A percentile compares a stretch with the other conserved stretches of the same genome.
Conservation (phyloP, 2,888 invertebrate genomes). For the Cheilosia vernalis region DNA sequence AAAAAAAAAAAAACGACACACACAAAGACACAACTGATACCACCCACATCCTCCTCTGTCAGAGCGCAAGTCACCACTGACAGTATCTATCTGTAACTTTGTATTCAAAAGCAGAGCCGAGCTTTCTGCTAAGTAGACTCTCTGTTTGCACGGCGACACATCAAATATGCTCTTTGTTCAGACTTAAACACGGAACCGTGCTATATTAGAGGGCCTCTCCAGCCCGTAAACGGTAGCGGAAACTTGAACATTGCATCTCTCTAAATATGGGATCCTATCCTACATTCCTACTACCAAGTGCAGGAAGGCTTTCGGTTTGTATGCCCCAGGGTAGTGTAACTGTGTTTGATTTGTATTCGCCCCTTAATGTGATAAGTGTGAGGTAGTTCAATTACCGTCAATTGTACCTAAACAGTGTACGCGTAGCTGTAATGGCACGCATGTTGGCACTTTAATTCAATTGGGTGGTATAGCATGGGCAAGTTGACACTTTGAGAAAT, state of each 20-base stretch:
- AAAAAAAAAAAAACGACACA: constrained; percentile 40
- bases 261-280: no score
- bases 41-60: neutral
- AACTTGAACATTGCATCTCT: constrained; percentile 5
- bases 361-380: constrained; percentile 64
- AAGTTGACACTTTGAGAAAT: constrained; percentile 16
- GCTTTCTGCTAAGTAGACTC: constrained; percentile 28
- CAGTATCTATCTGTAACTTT: neutral
- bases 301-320: constrained; percentile 26
- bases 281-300: constrained; percentile 17
- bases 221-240: constrained; percentile 27
- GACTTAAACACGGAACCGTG: constrained; percentile 1
- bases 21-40: neutral
- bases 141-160: constrained; percentile 8
- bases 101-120: constrained; percentile 7
- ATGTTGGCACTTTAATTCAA: constrained; percentile 63
- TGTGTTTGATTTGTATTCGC: constrained; percentile 48
- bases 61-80: constrained; percentile 19
- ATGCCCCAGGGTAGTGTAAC: neutral
- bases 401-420: constrained; percentile 25
- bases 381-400: constrained; percentile 71
- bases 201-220: constrained; percentile 4
- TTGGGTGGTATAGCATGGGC: constrained; percentile 16
- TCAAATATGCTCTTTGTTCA: constrained; percentile 30
- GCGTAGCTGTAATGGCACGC: constrained; percentile 11